Evolutionary conservation across 2,888 invertebrate species (phyloP), one percentile per base, ranked within the genome.

Genomic region (Lasioglossum villosulum): DNA sequence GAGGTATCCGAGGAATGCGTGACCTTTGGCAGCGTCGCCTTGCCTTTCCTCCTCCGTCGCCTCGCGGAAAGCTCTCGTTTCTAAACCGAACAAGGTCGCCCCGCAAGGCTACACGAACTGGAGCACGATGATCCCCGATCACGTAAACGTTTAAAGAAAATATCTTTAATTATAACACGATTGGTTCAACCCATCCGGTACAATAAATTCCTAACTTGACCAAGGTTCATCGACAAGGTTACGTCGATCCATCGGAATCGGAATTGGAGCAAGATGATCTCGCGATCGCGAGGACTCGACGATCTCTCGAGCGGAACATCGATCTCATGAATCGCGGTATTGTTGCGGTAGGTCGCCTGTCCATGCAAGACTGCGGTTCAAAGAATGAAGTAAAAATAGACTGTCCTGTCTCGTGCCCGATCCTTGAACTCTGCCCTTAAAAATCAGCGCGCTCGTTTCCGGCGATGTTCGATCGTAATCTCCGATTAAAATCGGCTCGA

Each of bases 251-350:
- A 4, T 86, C 72, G 77, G 79, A 88, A 88, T 82, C 37, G 75
- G 59, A 59, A 90, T 88, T 80, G 85, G 83, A 88, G 79, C 85
- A 87, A 80, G 83, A 86, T 84, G 85, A 88, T 37, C 12, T 75
- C 70, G 79, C 80, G 80, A 77, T 27, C 71, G 71, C 68, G 68
- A 86, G 81, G 75, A 83, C 80, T 63, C 37, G 78, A 75, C 70
- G 71, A 68, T 79, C 63, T 76, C 23, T 79, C 80, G 83, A 66
- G 77, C 82, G 80, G 82, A 89, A 86, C 85, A 45, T 56, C 73
- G 42, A 77, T 79, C 73, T 27, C 63, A 73, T 56, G 75, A 75
- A 76, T 82, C 75, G 45, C 23, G 42, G 66, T 45, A 73, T 83
- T 77, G 83, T 82, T 83, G 8, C 52, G 56, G 72, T 82, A 52